These are phyloP conservation scores for Solea senegalensis DNA, from an alignment of 2,113 vertebrate genomes.

Conservation along the genomic window DNA sequence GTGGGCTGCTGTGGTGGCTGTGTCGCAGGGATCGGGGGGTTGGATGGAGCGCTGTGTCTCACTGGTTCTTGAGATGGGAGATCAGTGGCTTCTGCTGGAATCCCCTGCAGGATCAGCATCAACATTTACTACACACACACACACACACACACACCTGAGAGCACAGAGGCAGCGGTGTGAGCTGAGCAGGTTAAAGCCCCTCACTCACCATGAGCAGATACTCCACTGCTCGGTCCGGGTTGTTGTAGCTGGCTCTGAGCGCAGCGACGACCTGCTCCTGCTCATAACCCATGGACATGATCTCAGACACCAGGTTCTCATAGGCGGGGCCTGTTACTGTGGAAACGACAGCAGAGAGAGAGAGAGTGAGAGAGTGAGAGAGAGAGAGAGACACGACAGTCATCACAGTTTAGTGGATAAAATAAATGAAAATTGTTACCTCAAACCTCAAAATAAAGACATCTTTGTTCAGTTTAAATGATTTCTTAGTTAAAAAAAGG, in stretches of 20 bases:
- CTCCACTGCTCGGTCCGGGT: conserved; percentile 84
- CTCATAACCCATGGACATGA: conserved; percentile 84
- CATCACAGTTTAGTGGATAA: too few species aligned
- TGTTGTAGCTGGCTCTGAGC: conserved; percentile 82
- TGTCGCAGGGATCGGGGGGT: conserved; percentile 41
- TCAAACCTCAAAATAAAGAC: too few species aligned
- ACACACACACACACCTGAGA: not conserved
- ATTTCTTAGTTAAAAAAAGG: too few species aligned
- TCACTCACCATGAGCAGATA: conserved; percentile 80
- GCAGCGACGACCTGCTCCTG: conserved; percentile 80
- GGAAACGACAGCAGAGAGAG: conserved; percentile 11
- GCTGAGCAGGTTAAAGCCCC: not conserved
- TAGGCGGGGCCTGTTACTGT: conserved; percentile 83
- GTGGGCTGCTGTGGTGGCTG: conserved; percentile 64
- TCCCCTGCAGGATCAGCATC: conserved; percentile 61
- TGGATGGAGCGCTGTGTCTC: conserved; percentile 42
- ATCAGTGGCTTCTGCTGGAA: conserved; percentile 69
- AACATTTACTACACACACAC: not conserved
- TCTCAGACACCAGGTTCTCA: conserved; percentile 83
- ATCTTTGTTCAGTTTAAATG: too few species aligned
- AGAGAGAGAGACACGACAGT: too few species aligned
- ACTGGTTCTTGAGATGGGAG: conserved; percentile 57
- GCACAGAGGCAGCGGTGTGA: not conserved
- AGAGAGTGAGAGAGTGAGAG: too few species aligned
- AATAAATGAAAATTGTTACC: too few species aligned